Evolutionary conservation across 1,140 invertebrate genomes (phyloP), one percentile per base, ranked within the genome.

Genomic region (Bombus terrestris): DNA sequence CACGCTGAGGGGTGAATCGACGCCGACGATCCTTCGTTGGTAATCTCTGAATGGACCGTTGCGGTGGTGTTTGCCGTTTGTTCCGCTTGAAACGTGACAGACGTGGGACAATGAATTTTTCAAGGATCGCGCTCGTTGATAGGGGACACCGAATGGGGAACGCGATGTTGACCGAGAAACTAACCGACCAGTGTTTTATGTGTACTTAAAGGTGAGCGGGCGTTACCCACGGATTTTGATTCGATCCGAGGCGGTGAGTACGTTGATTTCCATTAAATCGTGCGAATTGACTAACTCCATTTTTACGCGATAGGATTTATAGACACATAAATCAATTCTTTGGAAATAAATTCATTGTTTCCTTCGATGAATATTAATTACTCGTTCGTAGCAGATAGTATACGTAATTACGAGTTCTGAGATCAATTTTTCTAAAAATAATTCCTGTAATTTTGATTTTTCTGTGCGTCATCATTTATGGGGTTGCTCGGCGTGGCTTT

Each of bases 81-180:
- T 15, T 18, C 32, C 18, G 25, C 15, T 35, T 25, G 10, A 68
- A 57, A 68, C 80, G 53, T 39, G 69, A 39, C 37, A 41, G 68
- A 81, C 53, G n/a, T 22, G 37, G 2, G 62, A 39, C 43, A 35
- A 83, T 83, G 81, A 68, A 78, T 83, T 57, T 83, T 83, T 83
- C 47, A 25, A 83, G 43, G 37, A 39, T 76, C 41, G 18, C 28
- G 62, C 25, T 39, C 43, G 18, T 25, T 35, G 35, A 68, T 22
- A 28, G 28, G 28, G n/a, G 28, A 47, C 62, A 37, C 13, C 22
- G 4, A 32, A 68, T 28, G 25, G 43, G 18, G 37, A 47, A 37
- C 64, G 32, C 43, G 15, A 43, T n/a, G 62, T 28, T 57, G 28
- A n/a, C 22, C 37, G 43, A 69, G 12, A 39, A n/a, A 57, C 18